phyloP scores from a whole-genome alignment of 2,113 vertebrate genomes.

The Reinhardtius hippoglossoides region DNA sequence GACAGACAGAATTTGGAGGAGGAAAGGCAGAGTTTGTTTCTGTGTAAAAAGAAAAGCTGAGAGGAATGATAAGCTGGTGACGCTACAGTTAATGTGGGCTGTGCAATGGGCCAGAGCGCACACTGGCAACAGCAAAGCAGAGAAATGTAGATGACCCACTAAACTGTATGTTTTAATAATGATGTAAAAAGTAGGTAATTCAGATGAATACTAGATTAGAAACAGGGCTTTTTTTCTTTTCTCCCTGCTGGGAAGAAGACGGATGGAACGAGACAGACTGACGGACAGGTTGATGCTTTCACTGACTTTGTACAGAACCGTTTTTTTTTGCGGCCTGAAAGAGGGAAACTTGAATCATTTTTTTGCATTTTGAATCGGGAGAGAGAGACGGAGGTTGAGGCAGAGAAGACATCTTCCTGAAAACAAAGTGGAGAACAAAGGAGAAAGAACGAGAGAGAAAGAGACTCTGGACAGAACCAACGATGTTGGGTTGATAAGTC shows the following conservation, averaged over 20 bases:
- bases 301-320: constrained; percentile 72
- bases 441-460: constrained; percentile 60
- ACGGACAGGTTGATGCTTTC: constrained; percentile 60
- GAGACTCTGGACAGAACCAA: constrained; percentile 75
- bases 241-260: constrained; percentile 38
- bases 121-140: constrained; percentile 47
- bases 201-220: constrained; percentile 65
- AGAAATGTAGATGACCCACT: constrained; percentile 52
- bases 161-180: constrained; percentile 52
- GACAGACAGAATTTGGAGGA: constrained; percentile 27
- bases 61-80: neutral
- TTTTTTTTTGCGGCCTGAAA: constrained; percentile 49
- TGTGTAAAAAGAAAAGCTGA: constrained; percentile 32
- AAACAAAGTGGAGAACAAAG: constrained; percentile 42
- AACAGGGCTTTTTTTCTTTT: constrained; percentile 38
- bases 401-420: constrained; percentile 39
- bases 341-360: constrained; percentile 66
- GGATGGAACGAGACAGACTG: constrained; percentile 32
- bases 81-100: constrained; percentile 14
- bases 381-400: constrained; percentile 19
- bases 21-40: constrained; percentile 37
- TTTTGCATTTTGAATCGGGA: constrained; percentile 47
- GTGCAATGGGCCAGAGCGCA: constrained; percentile 3
- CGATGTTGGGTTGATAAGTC: constrained; percentile 64
- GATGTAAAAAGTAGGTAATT: constrained; percentile 70